phyloP scores from a whole-genome alignment of 2,797 vertebrate genomes.

The Hybognathus amarus region DNA sequence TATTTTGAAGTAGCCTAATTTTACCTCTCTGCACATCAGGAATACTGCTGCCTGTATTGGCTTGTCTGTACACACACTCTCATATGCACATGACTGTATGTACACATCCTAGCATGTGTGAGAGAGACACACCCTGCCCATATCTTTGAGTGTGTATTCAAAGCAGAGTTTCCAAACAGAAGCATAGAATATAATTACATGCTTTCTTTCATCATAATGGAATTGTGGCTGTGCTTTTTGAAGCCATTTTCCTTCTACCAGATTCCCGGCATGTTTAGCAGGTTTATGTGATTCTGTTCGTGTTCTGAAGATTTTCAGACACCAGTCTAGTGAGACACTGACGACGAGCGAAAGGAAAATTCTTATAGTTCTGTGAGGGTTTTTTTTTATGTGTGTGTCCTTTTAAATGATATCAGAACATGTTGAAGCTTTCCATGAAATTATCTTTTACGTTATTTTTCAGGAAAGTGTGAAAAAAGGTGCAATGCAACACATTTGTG shows the following conservation, averaged over 20 bases:
- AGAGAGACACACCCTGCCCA: neutral
- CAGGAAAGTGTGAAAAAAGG: neutral
- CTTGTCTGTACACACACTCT: slow-evolving; percentile 12
- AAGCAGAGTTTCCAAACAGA: slow-evolving; percentile 29
- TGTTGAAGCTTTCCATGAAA: neutral
- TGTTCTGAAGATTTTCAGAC: neutral
- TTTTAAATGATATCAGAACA: neutral
- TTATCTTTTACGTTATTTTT: neutral
- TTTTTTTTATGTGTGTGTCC: neutral
- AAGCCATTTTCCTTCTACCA: neutral
- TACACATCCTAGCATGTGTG: slow-evolving; percentile 9
- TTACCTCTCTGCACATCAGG: slow-evolving; percentile 11
- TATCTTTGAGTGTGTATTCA: slow-evolving; percentile 6
- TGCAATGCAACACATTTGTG: neutral
- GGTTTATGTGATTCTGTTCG: slow-evolving; percentile 20
- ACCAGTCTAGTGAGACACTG: neutral
- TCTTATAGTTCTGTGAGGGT: neutral
- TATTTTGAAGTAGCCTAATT: slow-evolving; percentile 19
- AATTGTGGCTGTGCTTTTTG: neutral
- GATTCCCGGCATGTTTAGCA: neutral
- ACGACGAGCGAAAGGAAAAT: neutral
- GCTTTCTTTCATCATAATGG: slow-evolving; percentile 33
- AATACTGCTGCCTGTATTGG: slow-evolving; percentile 30
- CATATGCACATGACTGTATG: neutral
- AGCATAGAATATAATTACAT: slow-evolving; percentile 34